Evolutionary conservation across 2,113 vertebrate genomes (phyloP).

Genomic region (Gopherus flavomarginatus): DNA sequence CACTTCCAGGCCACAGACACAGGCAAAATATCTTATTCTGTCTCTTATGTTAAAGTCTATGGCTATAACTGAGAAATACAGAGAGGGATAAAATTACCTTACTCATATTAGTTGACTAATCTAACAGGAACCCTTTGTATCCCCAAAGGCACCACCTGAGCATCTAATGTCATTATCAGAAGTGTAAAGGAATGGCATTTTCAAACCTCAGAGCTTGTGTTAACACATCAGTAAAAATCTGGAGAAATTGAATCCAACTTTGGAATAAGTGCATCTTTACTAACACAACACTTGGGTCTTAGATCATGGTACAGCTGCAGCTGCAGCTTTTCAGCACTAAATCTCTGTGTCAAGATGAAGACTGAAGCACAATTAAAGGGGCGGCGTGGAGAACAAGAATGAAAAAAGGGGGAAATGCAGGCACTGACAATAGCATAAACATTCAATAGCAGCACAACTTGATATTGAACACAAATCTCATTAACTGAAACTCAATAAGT

Average conservation of each 20-base stretch:
- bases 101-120: slow-evolving; percentile 5
- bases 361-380: background rate
- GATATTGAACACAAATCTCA: background rate
- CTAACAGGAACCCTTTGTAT: slow-evolving; percentile 7
- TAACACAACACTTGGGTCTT: background rate
- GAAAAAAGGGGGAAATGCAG: background rate
- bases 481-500: slow-evolving; percentile 4
- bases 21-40: background rate
- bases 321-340: background rate
- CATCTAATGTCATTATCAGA: background rate
- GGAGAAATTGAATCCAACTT: background rate
- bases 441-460: background rate
- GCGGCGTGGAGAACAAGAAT: background rate
- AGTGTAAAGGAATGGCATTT: background rate
- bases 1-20: background rate
- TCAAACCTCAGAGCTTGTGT: background rate
- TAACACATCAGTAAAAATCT: background rate
- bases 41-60: slow-evolving; percentile 7
- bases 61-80: slow-evolving; percentile 5
- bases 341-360: background rate
- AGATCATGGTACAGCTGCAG: background rate
- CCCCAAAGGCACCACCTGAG: background rate
- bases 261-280: background rate
- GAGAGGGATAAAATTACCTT: background rate
- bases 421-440: background rate